phyloP scores from a whole-genome alignment of 2,888 invertebrate species.

The Chirona hameri region DNA sequence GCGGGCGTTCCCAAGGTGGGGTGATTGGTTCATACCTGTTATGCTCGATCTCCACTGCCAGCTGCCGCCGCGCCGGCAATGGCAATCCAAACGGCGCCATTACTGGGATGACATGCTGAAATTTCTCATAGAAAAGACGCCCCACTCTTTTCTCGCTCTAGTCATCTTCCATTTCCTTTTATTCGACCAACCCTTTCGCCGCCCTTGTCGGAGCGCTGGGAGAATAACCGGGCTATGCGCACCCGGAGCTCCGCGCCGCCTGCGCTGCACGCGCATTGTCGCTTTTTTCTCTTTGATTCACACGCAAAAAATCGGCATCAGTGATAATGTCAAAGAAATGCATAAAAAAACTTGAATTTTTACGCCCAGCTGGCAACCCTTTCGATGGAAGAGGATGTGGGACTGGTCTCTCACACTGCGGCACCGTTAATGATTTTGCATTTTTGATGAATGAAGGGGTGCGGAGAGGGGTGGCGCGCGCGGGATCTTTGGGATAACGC shows the following conservation, averaged over 20 bases:
- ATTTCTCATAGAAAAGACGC: not conserved
- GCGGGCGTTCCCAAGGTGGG: not conserved
- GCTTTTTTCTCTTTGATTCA: conserved; percentile 2
- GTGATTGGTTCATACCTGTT: not conserved
- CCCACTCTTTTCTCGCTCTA: conserved; percentile 6
- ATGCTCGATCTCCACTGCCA: not conserved
- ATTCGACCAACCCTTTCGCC: conserved; percentile 3
- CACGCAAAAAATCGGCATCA: conserved; percentile 14
- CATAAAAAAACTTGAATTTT: conserved; percentile 29
- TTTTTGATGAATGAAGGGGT: conserved; percentile 13
- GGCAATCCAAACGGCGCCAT: conserved; percentile 6
- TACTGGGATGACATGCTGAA: conserved; percentile 12
- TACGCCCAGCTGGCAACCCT: conserved; percentile 11
- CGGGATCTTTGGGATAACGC: not conserved
- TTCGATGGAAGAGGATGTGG: not conserved
- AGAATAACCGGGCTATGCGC: not conserved
- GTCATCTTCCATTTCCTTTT: conserved; percentile 13
- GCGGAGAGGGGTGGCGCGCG: not conserved
- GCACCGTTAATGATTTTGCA: conserved; percentile 24
- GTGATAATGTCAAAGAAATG: conserved; percentile 25
- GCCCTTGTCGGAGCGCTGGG: not conserved
- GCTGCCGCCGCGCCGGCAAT: not conserved
- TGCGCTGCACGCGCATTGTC: conserved; percentile 23
- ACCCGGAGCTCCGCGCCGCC: not conserved
- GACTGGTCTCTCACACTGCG: not conserved